Percentiles rank a stretch among this genome's conserved stretches.
Evolutionary conservation across 2,113 vertebrate genomes (phyloP).

Genomic region (Ardeotis arabs): DNA sequence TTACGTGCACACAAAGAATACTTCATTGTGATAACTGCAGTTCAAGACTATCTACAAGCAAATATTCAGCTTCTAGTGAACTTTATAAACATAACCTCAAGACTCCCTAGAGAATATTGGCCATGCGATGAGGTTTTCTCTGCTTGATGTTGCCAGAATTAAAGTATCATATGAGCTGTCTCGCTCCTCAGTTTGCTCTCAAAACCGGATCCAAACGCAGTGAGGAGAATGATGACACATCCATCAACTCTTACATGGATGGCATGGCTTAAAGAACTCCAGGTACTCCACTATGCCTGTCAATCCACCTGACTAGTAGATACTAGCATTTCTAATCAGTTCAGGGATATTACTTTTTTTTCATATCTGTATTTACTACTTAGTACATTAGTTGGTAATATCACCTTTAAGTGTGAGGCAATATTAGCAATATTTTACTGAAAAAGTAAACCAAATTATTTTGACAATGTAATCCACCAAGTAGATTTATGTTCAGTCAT

Average conservation of each 20-base stretch:
- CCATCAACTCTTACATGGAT: fast-evolving
- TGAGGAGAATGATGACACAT: fast-evolving
- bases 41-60: background rate
- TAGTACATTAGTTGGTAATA: background rate
- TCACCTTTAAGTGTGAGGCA: background rate
- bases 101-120: background rate
- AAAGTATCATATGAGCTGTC: background rate
- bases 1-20: background rate
- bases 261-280: background rate
- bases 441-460: background rate
- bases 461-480: background rate
- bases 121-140: background rate
- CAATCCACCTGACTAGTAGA: background rate
- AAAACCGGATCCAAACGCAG: background rate
- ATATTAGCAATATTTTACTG: background rate
- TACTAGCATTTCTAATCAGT: background rate
- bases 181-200: background rate
- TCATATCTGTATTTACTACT: background rate
- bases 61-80: background rate
- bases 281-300: background rate
- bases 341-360: background rate
- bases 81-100: background rate
- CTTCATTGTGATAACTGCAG: background rate
- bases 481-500: background rate
- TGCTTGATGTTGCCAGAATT: background rate